phyloP scores from a whole-genome alignment of 2,113 vertebrate species.

The Rhodinocichla rosea region DNA sequence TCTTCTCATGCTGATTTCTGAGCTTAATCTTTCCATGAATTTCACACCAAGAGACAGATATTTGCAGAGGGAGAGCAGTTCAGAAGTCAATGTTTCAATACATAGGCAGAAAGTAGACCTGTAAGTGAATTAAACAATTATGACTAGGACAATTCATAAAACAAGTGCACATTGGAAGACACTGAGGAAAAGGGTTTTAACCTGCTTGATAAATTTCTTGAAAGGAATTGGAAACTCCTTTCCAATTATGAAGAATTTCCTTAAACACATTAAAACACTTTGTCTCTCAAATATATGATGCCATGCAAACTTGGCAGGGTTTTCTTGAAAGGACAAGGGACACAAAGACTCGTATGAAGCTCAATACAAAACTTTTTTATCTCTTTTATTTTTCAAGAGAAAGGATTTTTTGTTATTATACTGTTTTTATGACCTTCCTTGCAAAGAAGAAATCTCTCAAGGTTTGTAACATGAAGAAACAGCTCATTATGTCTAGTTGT shows the following conservation, averaged over 20 bases:
- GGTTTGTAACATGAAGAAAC: not conserved
- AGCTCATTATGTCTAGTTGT: constrained; percentile 6
- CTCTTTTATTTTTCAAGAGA: not conserved
- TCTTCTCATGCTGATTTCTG: not conserved
- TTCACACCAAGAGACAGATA: not conserved
- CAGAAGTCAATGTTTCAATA: not conserved
- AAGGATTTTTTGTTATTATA: not conserved
- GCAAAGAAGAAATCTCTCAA: not conserved
- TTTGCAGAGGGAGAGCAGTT: not conserved
- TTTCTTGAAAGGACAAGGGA: constrained; percentile 14
- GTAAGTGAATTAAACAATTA: not conserved
- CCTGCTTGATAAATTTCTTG: not conserved
- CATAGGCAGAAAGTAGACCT: not conserved
- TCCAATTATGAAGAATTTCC: not conserved
- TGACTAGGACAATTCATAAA: not conserved
- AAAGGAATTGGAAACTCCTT: not conserved
- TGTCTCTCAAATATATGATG: not conserved
- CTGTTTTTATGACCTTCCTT: not conserved
- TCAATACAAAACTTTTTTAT: not conserved
- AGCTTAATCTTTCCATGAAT: not conserved
- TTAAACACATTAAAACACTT: not conserved
- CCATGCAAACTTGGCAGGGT: not conserved
- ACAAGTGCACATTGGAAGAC: not conserved
- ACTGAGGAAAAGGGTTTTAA: not conserved
- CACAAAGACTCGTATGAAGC: not conserved